Evolutionary conservation across 2,113 vertebrate genomes (phyloP).

Genomic region (Phocoena sinus): DNA sequence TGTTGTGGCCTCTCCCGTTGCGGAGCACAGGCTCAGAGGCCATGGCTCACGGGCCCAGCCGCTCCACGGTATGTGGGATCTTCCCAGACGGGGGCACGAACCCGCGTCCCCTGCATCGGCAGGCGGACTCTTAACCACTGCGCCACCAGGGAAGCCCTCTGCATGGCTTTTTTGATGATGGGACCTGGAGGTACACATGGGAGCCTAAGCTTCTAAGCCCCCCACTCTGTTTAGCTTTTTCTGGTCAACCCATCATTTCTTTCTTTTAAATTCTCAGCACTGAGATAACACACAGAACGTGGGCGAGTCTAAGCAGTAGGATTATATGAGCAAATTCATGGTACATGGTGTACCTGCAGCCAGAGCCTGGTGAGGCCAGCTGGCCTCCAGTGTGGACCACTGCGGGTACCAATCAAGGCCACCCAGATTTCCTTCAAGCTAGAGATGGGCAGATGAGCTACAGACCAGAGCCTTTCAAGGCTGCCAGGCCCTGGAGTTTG

Average conservation of each 20-base stretch:
- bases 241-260: neutral
- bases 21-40: too few relatives aligned
- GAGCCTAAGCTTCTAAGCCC: neutral
- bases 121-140: too few relatives aligned
- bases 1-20: too few relatives aligned
- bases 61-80: too few relatives aligned
- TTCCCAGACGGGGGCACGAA: too few relatives aligned
- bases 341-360: rapidly evolving
- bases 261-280: too few relatives aligned
- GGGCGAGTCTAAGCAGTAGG: rapidly evolving
- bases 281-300: rapidly evolving
- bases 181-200: neutral
- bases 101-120: too few relatives aligned
- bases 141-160: too few relatives aligned
- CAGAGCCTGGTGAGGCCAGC: rapidly evolving
- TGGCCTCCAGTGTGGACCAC: rapidly evolving
- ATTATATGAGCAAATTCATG: rapidly evolving
- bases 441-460: neutral
- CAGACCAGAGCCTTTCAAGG: neutral
- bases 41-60: too few relatives aligned
- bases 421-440: rapidly evolving
- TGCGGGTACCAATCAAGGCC: rapidly evolving
- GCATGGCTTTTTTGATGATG: neutral
- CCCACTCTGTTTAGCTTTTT: neutral
- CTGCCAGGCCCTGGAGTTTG: rapidly evolving